These are phyloP conservation scores for Myzus persicae DNA, from an alignment of 1,140 invertebrate species.

Conservation along the genomic window DNA sequence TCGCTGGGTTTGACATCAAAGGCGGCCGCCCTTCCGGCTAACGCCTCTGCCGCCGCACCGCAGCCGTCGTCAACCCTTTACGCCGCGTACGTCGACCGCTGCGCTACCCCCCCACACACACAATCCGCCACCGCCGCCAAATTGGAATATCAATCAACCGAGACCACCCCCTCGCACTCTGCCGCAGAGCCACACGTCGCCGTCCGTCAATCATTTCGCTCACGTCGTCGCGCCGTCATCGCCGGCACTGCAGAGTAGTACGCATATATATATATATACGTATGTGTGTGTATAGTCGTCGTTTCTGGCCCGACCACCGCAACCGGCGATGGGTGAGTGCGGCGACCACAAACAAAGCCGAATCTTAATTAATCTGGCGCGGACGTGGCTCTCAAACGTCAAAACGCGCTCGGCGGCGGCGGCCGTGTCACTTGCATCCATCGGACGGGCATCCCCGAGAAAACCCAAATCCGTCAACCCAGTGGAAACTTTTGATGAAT, in stretches of 20 bases:
- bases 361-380: slow-evolving; percentile 55
- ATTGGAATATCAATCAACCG: slow-evolving; percentile 56
- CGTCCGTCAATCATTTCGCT: slow-evolving; percentile 44
- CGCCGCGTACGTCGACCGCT: background rate
- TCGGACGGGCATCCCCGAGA: background rate
- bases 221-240: background rate
- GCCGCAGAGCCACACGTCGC: background rate
- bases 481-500: slow-evolving; percentile 48
- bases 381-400: slow-evolving; percentile 44
- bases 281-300: background rate
- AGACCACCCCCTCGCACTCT: background rate
- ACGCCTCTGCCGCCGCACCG: background rate
- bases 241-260: background rate
- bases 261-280: background rate
- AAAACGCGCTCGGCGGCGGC: slow-evolving; percentile 17
- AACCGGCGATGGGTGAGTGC: background rate
- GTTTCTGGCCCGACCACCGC: background rate
- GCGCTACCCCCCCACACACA: background rate
- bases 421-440: slow-evolving; percentile 37
- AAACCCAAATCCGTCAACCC: slow-evolving; percentile 27
- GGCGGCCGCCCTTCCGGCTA: slow-evolving; percentile 21
- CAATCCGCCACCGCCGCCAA: background rate
- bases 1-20: slow-evolving; percentile 46
- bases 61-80: slow-evolving; percentile 34
- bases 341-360: slow-evolving; percentile 54